phyloP scores from a whole-genome alignment of 2,113 vertebrate genomes.

The Pluvialis apricaria region DNA sequence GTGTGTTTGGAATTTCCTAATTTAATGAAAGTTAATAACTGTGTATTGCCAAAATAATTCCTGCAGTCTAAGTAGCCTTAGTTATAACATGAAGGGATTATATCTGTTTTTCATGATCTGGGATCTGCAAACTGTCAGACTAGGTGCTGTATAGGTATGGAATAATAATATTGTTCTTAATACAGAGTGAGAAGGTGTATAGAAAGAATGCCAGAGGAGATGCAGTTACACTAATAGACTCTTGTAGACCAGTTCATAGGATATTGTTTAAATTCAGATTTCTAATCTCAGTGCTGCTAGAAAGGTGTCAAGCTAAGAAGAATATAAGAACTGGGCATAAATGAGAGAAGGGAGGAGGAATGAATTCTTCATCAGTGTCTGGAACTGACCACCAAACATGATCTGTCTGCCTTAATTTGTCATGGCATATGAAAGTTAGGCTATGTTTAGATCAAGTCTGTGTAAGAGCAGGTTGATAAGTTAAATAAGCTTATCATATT shows the following conservation, averaged over 20 bases:
- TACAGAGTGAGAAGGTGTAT: not conserved
- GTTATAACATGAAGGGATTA: not conserved
- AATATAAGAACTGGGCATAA: not conserved
- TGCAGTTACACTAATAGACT: not conserved
- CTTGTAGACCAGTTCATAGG: not conserved
- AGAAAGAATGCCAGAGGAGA: not conserved
- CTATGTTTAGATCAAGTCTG: not conserved
- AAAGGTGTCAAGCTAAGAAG: not conserved
- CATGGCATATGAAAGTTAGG: not conserved
- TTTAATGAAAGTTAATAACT: not conserved
- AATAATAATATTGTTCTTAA: not conserved
- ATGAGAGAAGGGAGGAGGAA: not conserved
- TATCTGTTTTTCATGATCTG: not conserved
- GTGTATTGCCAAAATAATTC: not conserved
- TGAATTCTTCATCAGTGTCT: not conserved
- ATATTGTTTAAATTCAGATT: not conserved
- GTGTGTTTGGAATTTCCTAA: not conserved
- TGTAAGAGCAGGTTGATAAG: not conserved
- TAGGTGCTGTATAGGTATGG: not conserved
- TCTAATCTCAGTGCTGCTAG: not conserved
- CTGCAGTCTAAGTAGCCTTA: not conserved
- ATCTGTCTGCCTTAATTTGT: not conserved
- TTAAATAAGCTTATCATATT: not conserved
- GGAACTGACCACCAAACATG: not conserved
- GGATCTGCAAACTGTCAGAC: not conserved